These are phyloP conservation scores for Neuroterus valhalla DNA, from an alignment of 1,140 invertebrate genomes.

Conservation along the genomic window DNA sequence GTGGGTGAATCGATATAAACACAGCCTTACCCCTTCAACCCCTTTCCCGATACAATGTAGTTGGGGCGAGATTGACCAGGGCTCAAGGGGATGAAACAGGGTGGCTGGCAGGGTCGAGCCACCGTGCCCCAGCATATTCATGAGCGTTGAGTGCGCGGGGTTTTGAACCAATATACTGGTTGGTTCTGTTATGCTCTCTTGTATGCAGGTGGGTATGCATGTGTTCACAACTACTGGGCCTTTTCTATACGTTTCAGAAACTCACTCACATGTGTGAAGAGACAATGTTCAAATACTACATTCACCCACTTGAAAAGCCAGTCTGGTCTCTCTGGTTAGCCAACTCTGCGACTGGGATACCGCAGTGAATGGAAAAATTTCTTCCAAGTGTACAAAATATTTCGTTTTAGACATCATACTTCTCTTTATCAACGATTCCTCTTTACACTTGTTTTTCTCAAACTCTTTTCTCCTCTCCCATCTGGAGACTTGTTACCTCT, in stretches of 20 bases:
- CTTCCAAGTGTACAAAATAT: conserved; percentile 30
- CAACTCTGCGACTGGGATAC: conserved; percentile 55
- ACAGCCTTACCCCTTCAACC: conserved; percentile 49
- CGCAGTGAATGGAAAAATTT: too few species aligned
- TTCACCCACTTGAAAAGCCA: conserved; percentile 34
- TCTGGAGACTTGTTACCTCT: too few species aligned
- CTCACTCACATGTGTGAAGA: not conserved
- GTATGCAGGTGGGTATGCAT: conserved; percentile 40
- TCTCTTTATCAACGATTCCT: too few species aligned
- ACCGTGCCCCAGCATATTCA: conserved; percentile 68
- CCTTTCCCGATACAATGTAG: conserved; percentile 61
- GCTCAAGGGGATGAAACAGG: conserved; percentile 42
- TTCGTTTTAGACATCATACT: too few species aligned
- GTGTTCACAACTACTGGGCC: conserved; percentile 4
- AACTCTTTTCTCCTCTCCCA: too few species aligned
- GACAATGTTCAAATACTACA: conserved; percentile 25
- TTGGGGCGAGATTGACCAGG: conserved; percentile 59
- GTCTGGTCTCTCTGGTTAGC: conserved; percentile 52
- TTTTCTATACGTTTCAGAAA: conserved; percentile 21
- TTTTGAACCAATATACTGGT: conserved; percentile 65
- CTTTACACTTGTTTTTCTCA: too few species aligned
- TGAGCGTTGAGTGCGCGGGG: conserved; percentile 68
- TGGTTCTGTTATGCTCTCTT: conserved; percentile 45
- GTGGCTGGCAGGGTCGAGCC: conserved; percentile 53
- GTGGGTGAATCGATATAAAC: conserved; percentile 61